Evolutionary conservation across 2,113 vertebrate species (phyloP), one percentile per base, ranked within the genome.

Genomic region (Notiomystis cincta): DNA sequence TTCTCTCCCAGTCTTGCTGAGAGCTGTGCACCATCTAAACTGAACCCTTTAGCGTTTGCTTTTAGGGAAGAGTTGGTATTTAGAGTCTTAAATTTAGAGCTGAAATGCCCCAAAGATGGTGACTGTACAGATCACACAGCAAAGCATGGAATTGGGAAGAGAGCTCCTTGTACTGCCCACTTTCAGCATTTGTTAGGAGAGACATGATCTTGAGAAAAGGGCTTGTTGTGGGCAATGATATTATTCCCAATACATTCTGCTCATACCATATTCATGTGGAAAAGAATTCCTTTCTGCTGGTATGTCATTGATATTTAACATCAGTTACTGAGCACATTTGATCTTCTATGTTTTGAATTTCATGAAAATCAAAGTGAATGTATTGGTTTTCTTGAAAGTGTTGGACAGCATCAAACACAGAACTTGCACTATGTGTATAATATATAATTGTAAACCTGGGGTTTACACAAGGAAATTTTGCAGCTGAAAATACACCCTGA

Each of bases 201-300:
- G n/a, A 70, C 6, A 21, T 35, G 27, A 13, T 58, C 66, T 83
- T 65, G 33, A 87, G 62, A 56, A 89, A 91, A 60, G 58, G 30
- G 15, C 33, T 83, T 61, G 10, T 54, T 88, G 38, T 73, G 67
- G 65, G 37, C 56, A 90, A 58, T 88, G 57, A 94, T 81, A 66
- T 66, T 87, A 85, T 82, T 88, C 35, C 75, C 24, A 70, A 77
- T 31, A 80, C 58, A 94, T 96, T 95, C 87, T 25, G 0, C 81
- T 90, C 85, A 80, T 96, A 80, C 47, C 60, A 70, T 65, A 54
- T 85, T 77, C 33, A 50, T 7, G 7, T 47, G 82, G 48, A 87
- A 90, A 90, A 94, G 69, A 70, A 91, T 37, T 94, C 78, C 82
- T 93, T 95, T 90, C 71, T 94, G 58, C 71, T 92, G 35, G 35